phyloP scores from a whole-genome alignment of 2,797 vertebrate genomes.

The Rhincodon typus region DNA sequence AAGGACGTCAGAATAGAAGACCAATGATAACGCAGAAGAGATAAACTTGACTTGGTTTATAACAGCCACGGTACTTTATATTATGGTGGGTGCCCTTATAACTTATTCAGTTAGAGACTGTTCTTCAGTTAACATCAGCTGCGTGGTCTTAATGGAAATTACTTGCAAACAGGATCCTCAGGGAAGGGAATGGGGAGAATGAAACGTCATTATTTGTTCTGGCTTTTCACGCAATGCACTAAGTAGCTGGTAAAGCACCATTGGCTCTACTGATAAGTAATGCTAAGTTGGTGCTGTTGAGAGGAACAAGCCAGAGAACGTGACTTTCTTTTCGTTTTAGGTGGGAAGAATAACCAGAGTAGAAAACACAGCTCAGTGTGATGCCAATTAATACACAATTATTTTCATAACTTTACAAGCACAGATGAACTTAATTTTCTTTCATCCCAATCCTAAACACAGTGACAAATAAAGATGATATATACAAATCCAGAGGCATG shows the following conservation, averaged over 20 bases:
- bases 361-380: background rate
- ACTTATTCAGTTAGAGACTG: background rate
- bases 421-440: constrained; percentile 12
- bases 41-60: background rate
- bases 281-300: background rate
- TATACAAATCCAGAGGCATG: constrained; percentile 10
- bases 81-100: background rate
- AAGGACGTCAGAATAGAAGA: background rate
- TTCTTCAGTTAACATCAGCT: background rate
- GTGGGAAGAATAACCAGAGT: background rate
- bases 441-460: constrained; percentile 32
- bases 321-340: background rate
- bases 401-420: background rate
- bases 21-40: background rate
- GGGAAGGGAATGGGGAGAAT: background rate
- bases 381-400: background rate
- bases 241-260: background rate
- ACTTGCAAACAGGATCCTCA: background rate
- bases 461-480: background rate
- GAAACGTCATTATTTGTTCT: background rate
- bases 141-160: background rate
- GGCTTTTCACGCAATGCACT: background rate
- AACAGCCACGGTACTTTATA: too few relatives aligned
- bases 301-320: background rate
- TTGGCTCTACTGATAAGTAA: background rate